Evolutionary conservation across 2,888 invertebrate species (phyloP).

Genomic region (Hypsopygia costalis): DNA sequence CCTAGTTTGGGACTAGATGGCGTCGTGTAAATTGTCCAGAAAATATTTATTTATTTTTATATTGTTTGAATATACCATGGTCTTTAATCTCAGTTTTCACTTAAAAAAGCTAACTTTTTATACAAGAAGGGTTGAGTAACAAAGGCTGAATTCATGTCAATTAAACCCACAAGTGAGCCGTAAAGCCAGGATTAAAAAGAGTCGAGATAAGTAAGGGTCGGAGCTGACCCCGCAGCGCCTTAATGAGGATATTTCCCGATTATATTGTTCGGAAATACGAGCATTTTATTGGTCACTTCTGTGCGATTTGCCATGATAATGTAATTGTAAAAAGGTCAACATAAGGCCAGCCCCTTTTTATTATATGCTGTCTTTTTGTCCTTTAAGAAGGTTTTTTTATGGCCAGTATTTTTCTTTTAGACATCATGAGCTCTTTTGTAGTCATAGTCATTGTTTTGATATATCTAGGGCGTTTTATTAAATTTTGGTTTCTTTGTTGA

Average conservation of each 20-base stretch:
- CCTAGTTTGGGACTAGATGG: too few relatives aligned
- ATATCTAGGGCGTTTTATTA: too few relatives aligned
- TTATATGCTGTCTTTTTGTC: background rate
- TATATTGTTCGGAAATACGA: constrained; percentile 11
- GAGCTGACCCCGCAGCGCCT: background rate
- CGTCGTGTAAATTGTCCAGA: too few relatives aligned
- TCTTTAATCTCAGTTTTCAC: too few relatives aligned
- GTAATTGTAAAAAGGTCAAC: constrained; percentile 1
- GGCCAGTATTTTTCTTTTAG: too few relatives aligned
- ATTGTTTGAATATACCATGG: too few relatives aligned
- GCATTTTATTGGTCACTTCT: constrained; percentile 10
- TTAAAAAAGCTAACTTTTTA: too few relatives aligned
- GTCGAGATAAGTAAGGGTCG: constrained; percentile 8
- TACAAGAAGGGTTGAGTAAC: background rate
- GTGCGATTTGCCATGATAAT: constrained; percentile 5
- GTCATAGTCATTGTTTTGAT: too few relatives aligned
- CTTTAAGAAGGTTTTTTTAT: too few relatives aligned
- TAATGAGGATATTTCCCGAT: constrained; percentile 9
- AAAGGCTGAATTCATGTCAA: constrained; percentile 1
- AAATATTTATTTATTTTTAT: too few relatives aligned
- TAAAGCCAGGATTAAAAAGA: constrained; percentile 8
- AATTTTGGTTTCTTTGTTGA: too few relatives aligned
- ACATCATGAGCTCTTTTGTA: too few relatives aligned
- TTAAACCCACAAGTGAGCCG: constrained; percentile 2
- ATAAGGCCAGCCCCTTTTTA: background rate